phyloP scores from a whole-genome alignment of 2,113 vertebrate genomes.

The Callospermophilus lateralis region DNA sequence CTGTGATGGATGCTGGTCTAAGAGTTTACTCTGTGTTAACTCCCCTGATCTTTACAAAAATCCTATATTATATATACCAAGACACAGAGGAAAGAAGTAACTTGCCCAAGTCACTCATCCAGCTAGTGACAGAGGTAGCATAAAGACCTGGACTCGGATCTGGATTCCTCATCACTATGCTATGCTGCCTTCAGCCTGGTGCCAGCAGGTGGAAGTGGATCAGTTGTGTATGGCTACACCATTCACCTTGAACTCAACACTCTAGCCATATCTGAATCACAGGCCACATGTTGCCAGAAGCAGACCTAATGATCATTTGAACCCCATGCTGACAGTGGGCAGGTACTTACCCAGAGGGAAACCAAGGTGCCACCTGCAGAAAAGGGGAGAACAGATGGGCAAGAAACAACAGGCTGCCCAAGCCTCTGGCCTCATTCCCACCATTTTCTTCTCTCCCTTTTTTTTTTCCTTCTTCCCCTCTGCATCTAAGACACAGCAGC shows the following conservation, averaged over 20 bases:
- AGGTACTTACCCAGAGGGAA: not conserved
- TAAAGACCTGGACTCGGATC: not conserved
- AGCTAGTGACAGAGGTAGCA: not conserved
- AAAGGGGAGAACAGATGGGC: not conserved
- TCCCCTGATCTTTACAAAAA: not conserved
- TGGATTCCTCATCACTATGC: not conserved
- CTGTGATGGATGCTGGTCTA: not conserved
- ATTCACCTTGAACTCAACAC: not conserved
- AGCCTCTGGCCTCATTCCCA: not conserved
- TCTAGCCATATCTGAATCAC: not conserved
- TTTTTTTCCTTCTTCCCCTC: not conserved
- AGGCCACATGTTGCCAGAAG: not conserved
- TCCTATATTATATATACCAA: not conserved
- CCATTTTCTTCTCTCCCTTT: too few relatives aligned
- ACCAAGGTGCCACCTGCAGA: not conserved
- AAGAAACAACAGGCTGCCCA: not conserved
- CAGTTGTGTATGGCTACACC: not conserved
- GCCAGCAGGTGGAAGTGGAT: not conserved
- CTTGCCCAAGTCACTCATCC: not conserved
- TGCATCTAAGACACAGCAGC: not conserved
- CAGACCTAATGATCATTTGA: not conserved
- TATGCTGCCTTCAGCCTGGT: not conserved
- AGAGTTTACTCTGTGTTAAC: not conserved
- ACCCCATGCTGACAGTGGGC: not conserved
- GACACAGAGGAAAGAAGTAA: not conserved